phyloP scores from a whole-genome alignment of 2,113 vertebrate genomes.

The Ailurus styani region DNA sequence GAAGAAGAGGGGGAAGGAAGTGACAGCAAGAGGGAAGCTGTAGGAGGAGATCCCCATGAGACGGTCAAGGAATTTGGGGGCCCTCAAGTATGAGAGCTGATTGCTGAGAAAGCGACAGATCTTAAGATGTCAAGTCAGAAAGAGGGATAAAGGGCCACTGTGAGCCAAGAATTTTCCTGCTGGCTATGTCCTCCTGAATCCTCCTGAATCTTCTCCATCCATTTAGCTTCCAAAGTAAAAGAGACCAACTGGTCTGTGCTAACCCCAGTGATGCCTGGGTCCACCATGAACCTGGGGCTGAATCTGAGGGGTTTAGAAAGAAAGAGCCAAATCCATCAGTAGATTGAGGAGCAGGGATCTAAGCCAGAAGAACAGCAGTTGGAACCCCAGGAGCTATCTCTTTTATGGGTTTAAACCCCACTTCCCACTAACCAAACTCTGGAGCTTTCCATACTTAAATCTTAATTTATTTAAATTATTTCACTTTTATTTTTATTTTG shows the following conservation, averaged over 20 bases:
- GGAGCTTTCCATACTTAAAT: not conserved
- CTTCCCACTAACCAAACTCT: not conserved
- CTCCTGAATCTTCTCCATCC: not conserved
- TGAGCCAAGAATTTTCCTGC: not conserved
- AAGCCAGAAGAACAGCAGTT: not conserved
- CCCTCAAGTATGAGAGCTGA: not conserved
- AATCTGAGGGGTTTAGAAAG: not conserved
- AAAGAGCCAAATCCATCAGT: not conserved
- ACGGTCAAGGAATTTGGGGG: not conserved
- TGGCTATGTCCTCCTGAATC: not conserved
- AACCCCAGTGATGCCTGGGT: slow-evolving; percentile 32
- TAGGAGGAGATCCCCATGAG: not conserved
- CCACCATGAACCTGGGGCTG: not conserved
- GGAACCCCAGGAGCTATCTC: not conserved
- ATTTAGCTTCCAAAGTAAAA: slow-evolving; percentile 60
- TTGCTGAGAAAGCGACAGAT: not conserved
- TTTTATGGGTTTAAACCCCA: not conserved
- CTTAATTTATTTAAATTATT: not conserved
- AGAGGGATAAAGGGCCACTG: not conserved
- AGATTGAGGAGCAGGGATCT: not conserved
- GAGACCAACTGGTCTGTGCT: slow-evolving; percentile 21
- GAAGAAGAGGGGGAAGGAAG: not conserved
- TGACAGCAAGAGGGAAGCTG: not conserved
- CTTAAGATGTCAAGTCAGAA: not conserved
- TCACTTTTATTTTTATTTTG: not conserved